These are phyloP conservation scores for Mastigias papua DNA, from an alignment of 30 jellyfish, hydroid and myxozoan species.

Conservation along the genomic window DNA sequence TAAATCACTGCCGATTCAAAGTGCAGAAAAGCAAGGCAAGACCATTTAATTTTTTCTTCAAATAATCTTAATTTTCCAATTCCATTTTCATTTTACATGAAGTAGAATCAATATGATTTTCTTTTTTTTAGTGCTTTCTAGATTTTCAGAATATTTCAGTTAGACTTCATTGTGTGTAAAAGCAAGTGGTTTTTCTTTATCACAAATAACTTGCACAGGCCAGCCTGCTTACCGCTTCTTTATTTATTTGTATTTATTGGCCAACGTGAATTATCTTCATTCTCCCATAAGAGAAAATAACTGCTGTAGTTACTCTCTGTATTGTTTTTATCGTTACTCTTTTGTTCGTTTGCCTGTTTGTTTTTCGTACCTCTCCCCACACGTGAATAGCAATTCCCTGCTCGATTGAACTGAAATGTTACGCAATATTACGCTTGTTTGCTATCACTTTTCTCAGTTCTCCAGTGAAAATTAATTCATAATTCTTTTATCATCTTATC, in stretches of 20 bases:
- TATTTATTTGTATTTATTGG: no score
- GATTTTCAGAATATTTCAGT: not conserved
- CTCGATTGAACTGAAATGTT: no score
- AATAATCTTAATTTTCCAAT: not conserved
- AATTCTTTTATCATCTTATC: no score
- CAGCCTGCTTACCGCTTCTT: no score
- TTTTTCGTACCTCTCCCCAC: not conserved
- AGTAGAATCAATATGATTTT: not conserved
- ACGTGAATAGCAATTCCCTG: not conserved
- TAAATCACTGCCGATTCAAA: slow-evolving; percentile 75
- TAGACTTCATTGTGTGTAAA: no score
- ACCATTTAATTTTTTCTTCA: not conserved
- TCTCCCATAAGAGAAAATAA: no score
- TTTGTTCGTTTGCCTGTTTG: not conserved
- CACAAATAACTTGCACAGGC: not conserved
- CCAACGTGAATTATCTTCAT: no score
- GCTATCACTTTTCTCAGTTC: not conserved
- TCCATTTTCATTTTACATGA: not conserved
- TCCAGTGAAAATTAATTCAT: not conserved
- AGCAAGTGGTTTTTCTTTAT: not conserved
- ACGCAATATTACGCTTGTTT: not conserved
- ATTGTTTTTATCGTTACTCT: not conserved
- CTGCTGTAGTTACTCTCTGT: no score
- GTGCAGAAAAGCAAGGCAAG: slow-evolving; percentile 72
- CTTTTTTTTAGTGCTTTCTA: not conserved